Conservation (phyloP, 2,888 invertebrate genomes). For the Plemyria rubiginata region DNA sequence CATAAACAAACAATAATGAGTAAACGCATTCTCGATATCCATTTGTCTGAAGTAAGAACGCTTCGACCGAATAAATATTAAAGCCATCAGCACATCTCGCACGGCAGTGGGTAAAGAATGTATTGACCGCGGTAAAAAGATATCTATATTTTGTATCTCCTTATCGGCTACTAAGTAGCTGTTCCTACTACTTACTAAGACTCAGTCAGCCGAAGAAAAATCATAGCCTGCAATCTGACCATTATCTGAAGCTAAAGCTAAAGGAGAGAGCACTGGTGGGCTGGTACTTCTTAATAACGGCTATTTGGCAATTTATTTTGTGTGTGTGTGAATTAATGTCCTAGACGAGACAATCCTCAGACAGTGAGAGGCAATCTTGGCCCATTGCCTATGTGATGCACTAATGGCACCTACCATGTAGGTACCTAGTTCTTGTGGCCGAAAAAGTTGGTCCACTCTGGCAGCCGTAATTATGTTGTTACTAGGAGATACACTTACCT, state of each 20-base stretch:
- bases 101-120: conserved; percentile 22
- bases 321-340: too few species aligned
- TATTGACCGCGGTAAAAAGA: conserved; percentile 47
- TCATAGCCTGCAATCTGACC: not conserved
- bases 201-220: not conserved
- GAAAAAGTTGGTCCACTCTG: not conserved
- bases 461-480: conserved; percentile 2
- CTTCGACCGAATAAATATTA: conserved; percentile 29
- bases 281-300: too few species aligned
- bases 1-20: too few species aligned
- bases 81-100: conserved; percentile 31
- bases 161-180: conserved; percentile 1
- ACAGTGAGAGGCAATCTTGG: not conserved
- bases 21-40: not conserved
- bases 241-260: too few species aligned
- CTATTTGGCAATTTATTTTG: too few species aligned
- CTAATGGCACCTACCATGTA: not conserved
- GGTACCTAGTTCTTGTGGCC: not conserved
- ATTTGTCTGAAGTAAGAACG: conserved; percentile 13
- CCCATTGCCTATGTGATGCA: not conserved
- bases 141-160: conserved; percentile 36
- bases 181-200: not conserved
- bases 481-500: not conserved
- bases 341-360: too few species aligned
- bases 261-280: too few species aligned